phyloP scores from a whole-genome alignment of 1,140 invertebrate genomes.

The Condylostylus longicornis region DNA sequence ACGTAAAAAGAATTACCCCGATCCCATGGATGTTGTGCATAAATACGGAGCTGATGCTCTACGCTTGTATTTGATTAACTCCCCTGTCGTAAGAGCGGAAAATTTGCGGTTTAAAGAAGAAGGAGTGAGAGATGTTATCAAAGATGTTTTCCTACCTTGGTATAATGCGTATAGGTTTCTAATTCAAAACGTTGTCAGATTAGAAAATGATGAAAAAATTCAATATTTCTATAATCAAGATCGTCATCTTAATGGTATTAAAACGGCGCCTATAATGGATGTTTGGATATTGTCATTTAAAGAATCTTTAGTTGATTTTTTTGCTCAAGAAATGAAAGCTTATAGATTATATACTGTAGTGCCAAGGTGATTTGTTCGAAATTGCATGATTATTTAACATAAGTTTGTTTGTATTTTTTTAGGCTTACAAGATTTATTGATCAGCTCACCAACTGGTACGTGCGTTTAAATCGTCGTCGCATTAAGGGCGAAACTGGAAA shows the following conservation, averaged over 20 bases:
- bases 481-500: slow-evolving; percentile 73
- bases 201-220: slow-evolving; percentile 51
- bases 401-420: too few relatives aligned
- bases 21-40: slow-evolving; percentile 79
- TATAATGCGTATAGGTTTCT: slow-evolving; percentile 96
- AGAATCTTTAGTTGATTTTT: slow-evolving; percentile 77
- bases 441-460: slow-evolving; percentile 97
- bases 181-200: slow-evolving; percentile 80
- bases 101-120: slow-evolving; percentile 95
- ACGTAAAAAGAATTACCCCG: slow-evolving; percentile 96
- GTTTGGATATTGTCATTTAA: slow-evolving; percentile 95
- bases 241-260: slow-evolving; percentile 22
- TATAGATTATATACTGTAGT: slow-evolving; percentile 94
- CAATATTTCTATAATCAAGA: slow-evolving; percentile 49
- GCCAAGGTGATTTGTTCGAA: too few relatives aligned
- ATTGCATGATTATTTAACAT: too few relatives aligned
- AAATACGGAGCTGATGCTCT: slow-evolving; percentile 97
- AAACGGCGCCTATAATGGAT: slow-evolving; percentile 79
- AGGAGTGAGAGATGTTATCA: slow-evolving; percentile 88
- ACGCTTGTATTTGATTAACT: slow-evolving; percentile 92
- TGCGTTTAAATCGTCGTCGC: slow-evolving; percentile 87
- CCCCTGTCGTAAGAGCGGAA: slow-evolving; percentile 93
- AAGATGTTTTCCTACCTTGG: slow-evolving; percentile 98
- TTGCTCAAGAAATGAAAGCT: slow-evolving; percentile 83
- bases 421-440: slow-evolving; percentile 92